Percentiles rank a stretch among this genome's conserved stretches.
These are phyloP conservation scores for Nemotelus pantherinus DNA, from an alignment of 2,888 invertebrate species.

Conservation along the genomic window DNA sequence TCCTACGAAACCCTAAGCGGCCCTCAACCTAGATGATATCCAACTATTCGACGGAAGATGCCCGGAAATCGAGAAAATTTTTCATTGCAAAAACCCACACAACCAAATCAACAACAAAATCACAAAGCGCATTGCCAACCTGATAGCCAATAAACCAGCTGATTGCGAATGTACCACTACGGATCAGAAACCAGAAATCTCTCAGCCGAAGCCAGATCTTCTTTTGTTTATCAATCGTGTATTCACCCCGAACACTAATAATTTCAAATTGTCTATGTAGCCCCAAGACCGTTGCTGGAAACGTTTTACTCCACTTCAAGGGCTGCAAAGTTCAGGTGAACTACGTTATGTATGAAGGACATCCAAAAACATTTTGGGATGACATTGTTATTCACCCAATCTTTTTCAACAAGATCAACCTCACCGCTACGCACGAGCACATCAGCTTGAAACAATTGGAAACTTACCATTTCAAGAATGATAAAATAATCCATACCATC, in stretches of 20 bases:
- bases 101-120: neutral
- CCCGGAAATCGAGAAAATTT: slow-evolving; percentile 1
- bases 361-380: slow-evolving; percentile 4
- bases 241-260: neutral
- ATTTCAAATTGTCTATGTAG: neutral
- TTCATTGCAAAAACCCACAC: neutral
- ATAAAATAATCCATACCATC: neutral
- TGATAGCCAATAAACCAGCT: slow-evolving; percentile 8
- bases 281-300: slow-evolving; percentile 1
- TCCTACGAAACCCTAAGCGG: neutral
- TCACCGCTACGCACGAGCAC: neutral
- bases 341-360: neutral
- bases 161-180: neutral
- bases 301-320: slow-evolving; percentile 11
- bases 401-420: neutral
- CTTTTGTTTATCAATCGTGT: neutral
- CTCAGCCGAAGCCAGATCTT: neutral
- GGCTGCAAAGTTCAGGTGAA: neutral
- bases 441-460: slow-evolving; percentile 4
- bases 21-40: neutral
- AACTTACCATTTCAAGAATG: neutral
- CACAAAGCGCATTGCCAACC: neutral
- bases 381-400: neutral
- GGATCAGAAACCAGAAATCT: neutral
- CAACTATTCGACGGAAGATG: neutral